Evolutionary conservation across 2,797 vertebrate genomes (phyloP).

Genomic region (Schizopygopsis malacanthus): DNA sequence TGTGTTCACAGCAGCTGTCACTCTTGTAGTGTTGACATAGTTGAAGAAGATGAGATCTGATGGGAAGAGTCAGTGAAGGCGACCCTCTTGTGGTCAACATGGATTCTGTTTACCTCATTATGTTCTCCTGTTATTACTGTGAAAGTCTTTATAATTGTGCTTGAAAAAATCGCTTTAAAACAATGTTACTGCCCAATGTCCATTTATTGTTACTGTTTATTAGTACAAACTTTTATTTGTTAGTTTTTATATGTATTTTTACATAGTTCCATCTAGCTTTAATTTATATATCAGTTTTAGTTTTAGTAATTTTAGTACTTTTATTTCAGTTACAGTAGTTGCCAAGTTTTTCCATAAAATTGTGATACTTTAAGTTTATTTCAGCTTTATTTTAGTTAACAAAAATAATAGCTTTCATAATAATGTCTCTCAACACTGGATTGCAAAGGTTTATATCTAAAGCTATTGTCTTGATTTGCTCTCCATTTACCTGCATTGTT

Average conservation of each 20-base stretch:
- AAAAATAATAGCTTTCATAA: neutral
- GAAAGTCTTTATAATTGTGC: neutral
- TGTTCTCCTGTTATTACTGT: neutral
- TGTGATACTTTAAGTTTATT: neutral
- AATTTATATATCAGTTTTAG: neutral
- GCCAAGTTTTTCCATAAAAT: neutral
- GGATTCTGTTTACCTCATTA: slow-evolving; percentile 6
- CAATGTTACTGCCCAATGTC: neutral
- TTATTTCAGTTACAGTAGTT: neutral
- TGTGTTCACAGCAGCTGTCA: slow-evolving; percentile 37
- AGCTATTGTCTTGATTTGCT: neutral
- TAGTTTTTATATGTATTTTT: neutral
- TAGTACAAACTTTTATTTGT: neutral
- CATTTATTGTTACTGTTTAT: neutral
- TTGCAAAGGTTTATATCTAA: neutral
- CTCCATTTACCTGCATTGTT: neutral
- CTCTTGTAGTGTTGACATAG: slow-evolving; percentile 7
- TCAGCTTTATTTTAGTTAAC: neutral
- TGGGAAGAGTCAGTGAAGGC: slow-evolving; percentile 26
- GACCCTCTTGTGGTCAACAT: slow-evolving; percentile 6
- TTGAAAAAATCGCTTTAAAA: neutral
- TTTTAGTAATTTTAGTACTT: neutral
- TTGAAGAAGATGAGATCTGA: slow-evolving; percentile 43
- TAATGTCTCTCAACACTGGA: neutral
- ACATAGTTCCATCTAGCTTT: neutral